Percentiles rank a stretch among this genome's conserved stretches.
Evolutionary conservation across 2,888 invertebrate species (phyloP).

Genomic region (Ceriagrion tenellum): DNA sequence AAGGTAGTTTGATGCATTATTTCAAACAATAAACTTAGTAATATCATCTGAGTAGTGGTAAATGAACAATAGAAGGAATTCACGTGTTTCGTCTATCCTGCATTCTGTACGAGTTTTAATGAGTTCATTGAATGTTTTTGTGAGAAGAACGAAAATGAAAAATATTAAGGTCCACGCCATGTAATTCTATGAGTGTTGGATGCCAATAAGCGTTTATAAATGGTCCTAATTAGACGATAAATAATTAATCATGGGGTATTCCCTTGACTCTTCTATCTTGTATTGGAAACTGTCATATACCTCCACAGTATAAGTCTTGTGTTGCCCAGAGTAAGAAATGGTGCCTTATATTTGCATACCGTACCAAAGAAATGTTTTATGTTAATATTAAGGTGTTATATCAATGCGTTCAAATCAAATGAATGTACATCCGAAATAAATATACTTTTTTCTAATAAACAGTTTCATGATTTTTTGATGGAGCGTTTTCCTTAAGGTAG

Average conservation of each 20-base stretch:
- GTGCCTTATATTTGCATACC: not conserved
- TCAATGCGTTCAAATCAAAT: not conserved
- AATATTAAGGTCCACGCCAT: not conserved
- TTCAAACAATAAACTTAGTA: not conserved
- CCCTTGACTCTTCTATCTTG: not conserved
- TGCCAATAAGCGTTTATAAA: not conserved
- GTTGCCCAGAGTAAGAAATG: not conserved
- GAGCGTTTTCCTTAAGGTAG: too few species aligned
- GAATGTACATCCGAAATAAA: not conserved
- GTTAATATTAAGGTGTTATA: not conserved
- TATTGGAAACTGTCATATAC: not conserved
- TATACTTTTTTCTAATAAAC: not conserved
- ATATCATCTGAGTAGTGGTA: not conserved
- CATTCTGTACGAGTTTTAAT: not conserved
- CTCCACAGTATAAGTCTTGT: not conserved
- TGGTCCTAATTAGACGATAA: slow-evolving; percentile 12
- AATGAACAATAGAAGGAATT: not conserved
- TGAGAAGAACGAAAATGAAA: not conserved
- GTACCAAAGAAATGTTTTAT: not conserved
- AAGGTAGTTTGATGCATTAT: not conserved
- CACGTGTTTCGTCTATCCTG: not conserved
- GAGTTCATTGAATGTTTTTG: not conserved
- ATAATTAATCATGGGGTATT: not conserved
- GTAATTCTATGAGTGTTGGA: not conserved
- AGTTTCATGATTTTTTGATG: not conserved